Evolutionary conservation across 1,140 invertebrate genomes (phyloP), one percentile per base, ranked within the genome.

Genomic region (Lepidurus arcticus): DNA sequence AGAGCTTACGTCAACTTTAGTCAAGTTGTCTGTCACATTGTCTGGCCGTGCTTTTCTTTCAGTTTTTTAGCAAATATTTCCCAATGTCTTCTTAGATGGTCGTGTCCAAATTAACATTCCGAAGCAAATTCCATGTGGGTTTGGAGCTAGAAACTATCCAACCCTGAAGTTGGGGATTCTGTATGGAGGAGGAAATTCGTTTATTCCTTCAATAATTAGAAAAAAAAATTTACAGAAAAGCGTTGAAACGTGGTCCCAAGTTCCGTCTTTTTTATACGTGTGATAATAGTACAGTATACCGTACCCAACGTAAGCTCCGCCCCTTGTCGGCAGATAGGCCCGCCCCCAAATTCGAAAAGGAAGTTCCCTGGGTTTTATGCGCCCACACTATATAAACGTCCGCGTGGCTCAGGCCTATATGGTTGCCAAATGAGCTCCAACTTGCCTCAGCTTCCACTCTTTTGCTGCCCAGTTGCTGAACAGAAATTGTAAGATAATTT

Each of bases 191-290:
- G 34, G 34, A 34, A 34, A 34, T 34, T 34, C 34, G 26, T 34
- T 34, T 34, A 34, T 34, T 34, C 4, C 34, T 34, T 4, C 34
- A 34, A 34, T 34, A 34, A 34, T 34, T 34, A 34, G 34, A 3
- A 4, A 4, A 34, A 34, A 34, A 0, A n/a, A n/a, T n/a, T n/a
- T 42, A 53, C 21, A 73, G 74, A 9, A 73, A 43, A 73, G 44
- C 9, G 21, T 21, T 43, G 21, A 65, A 73, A 10, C 77, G 74
- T 43, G 42, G 53, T 16, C 77, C 53, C 26, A 78, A 78, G 65
- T 26, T 34, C 26, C 26, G 26, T 34, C 26, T 34, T 34, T 1
- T 34, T 34, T 1, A 34, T n/a, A 65, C 47, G 13, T 16, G 53
- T n/a, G 9, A 21, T 4, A 65, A 21, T 16, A 65, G 13, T 13